A percentile compares a stretch with the other conserved stretches of the same genome.
phyloP scores from a whole-genome alignment of 1,140 invertebrate species.

The Saccostrea glomerata region DNA sequence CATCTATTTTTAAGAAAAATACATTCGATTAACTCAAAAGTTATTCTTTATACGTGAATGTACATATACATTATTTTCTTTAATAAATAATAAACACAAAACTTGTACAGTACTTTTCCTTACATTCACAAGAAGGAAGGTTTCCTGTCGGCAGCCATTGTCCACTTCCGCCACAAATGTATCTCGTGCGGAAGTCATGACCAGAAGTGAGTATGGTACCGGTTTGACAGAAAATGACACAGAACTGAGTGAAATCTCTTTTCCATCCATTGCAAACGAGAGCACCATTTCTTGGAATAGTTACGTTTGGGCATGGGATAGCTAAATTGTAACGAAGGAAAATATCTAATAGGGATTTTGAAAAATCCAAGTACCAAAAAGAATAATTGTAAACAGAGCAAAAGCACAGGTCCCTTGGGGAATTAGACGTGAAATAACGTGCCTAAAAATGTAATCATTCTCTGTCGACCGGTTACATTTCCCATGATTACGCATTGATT shows the following conservation, averaged over 20 bases:
- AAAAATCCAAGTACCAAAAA: no score
- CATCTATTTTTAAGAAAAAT: no score
- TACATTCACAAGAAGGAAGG: not conserved
- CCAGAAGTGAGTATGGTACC: not conserved
- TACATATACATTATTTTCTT: no score
- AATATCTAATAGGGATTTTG: no score
- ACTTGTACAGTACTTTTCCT: no score
- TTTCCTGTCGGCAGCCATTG: not conserved
- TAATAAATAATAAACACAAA: no score
- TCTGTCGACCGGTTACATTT: no score
- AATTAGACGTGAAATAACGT: not conserved
- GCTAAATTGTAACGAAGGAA: not conserved
- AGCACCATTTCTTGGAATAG: not conserved
- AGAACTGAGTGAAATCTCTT: not conserved
- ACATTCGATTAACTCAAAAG: no score
- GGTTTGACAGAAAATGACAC: not conserved
- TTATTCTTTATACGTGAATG: no score
- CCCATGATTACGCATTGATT: no score
- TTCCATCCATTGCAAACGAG: not conserved
- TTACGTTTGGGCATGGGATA: not conserved
- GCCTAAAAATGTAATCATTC: no score
- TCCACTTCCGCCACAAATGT: slow-evolving; percentile 13
- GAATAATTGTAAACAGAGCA: not conserved
- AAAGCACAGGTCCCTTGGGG: not conserved
- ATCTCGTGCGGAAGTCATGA: slow-evolving; percentile 2